Conservation (phyloP, 35 echinoderm and acorn worm species). For the Ophioderma brevispina region DNA sequence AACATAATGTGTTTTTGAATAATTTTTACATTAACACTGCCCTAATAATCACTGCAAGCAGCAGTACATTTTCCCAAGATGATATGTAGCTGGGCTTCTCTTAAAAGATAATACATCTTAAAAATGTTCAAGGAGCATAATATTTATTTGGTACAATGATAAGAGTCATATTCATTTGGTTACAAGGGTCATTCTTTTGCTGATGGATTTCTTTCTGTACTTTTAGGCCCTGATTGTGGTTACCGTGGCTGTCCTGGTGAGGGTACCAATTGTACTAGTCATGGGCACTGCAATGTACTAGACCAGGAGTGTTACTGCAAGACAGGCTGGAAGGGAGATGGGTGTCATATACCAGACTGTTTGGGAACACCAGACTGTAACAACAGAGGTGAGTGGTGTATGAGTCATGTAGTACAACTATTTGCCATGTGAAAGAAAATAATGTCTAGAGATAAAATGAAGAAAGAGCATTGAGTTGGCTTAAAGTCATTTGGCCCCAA, state of each 20-base stretch:
- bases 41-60: not conserved
- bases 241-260: conserved; percentile 64
- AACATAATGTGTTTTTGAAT: too few relatives aligned
- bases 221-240: conserved; percentile 71
- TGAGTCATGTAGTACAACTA: too few relatives aligned
- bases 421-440: too few relatives aligned
- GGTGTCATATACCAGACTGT: conserved; percentile 87
- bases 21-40: not conserved
- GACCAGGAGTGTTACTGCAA: conserved; percentile 51
- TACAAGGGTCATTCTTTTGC: too few relatives aligned
- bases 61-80: not conserved
- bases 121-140: too few relatives aligned
- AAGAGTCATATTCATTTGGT: too few relatives aligned
- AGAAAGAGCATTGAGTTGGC: not conserved
- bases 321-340: conserved; percentile 70
- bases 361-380: conserved; percentile 81
- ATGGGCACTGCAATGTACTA: conserved; percentile 77
- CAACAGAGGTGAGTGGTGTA: conserved; percentile 62
- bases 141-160: too few relatives aligned
- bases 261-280: conserved; percentile 68
- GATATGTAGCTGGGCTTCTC: not conserved
- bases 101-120: not conserved
- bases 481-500: too few relatives aligned
- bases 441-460: not conserved
- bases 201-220: too few relatives aligned